A percentile compares a stretch with the other conserved stretches of the same genome.
Conservation (phyloP, 1,140 invertebrate species). For the Pseudoatta argentina region DNA sequence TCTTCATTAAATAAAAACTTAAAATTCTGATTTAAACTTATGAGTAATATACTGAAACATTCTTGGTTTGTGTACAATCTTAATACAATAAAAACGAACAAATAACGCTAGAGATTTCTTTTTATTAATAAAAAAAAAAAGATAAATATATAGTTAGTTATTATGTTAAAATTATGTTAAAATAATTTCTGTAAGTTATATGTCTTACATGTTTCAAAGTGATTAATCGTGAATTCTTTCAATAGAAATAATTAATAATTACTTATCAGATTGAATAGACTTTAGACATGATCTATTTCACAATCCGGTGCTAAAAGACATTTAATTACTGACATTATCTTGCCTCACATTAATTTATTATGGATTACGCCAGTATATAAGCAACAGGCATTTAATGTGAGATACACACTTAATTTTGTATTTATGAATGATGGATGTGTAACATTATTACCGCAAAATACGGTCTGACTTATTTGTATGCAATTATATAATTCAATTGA, state of each 20-base stretch:
- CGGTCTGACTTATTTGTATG: neutral
- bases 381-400: neutral
- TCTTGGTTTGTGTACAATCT: neutral
- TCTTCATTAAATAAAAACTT: neutral
- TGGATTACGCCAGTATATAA: neutral
- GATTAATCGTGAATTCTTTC: neutral
- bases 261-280: neutral
- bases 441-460: neutral
- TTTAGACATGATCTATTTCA: neutral
- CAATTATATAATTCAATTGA: constrained; percentile 1
- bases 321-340: neutral
- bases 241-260: constrained; percentile 7
- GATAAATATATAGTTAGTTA: neutral
- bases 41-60: neutral
- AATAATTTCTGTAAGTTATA: neutral
- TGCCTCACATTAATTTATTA: constrained; percentile 28
- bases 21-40: neutral
- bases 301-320: neutral
- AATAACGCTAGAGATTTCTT: neutral
- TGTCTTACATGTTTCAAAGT: neutral
- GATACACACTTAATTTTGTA: constrained; percentile 6
- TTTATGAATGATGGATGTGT: neutral
- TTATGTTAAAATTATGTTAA: neutral
- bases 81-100: neutral
- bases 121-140: neutral